A percentile compares a stretch with the other conserved stretches of the same genome.
These are phyloP conservation scores for Hypsopygia costalis DNA, from an alignment of 2,888 invertebrate genomes.

Conservation along the genomic window DNA sequence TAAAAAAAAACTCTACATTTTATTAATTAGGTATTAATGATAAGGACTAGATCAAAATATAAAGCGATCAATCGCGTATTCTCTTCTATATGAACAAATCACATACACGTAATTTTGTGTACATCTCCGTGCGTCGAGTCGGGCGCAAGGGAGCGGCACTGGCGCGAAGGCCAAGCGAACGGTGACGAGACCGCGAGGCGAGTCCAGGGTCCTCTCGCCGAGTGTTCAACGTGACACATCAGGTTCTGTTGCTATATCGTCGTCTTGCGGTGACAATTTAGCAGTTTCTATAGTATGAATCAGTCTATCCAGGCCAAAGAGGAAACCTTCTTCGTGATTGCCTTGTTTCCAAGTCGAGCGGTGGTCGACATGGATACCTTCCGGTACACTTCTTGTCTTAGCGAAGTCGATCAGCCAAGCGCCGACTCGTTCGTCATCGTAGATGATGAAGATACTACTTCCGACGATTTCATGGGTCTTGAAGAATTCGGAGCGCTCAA, in stretches of 20 bases:
- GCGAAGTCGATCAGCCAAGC: conserved; percentile 99
- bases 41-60: conserved; percentile 71
- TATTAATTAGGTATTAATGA: conserved; percentile 40
- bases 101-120: conserved; percentile 44
- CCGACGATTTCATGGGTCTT: conserved; percentile 95
- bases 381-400: conserved; percentile 90
- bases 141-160: conserved; percentile 39
- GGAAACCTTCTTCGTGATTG: conserved; percentile 98
- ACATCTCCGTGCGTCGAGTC: conserved; percentile 56
- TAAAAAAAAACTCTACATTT: conserved; percentile 33
- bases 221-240: conserved; percentile 70
- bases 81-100: conserved; percentile 60
- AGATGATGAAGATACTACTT: conserved; percentile 96
- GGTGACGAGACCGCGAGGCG: conserved; percentile 56
- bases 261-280: conserved; percentile 36
- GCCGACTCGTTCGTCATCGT: conserved; percentile 92
- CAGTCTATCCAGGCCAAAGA: conserved; percentile 95
- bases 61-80: conserved; percentile 57
- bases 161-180: conserved; percentile 46
- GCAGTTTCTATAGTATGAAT: conserved; percentile 83
- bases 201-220: conserved; percentile 59
- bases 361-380: conserved; percentile 87
- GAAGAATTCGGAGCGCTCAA: conserved; percentile 93
- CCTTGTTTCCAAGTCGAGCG: conserved; percentile 92
- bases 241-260: conserved; percentile 49